Conservation (phyloP, 2,888 invertebrate genomes). For the Drosophila acutilabella region DNA sequence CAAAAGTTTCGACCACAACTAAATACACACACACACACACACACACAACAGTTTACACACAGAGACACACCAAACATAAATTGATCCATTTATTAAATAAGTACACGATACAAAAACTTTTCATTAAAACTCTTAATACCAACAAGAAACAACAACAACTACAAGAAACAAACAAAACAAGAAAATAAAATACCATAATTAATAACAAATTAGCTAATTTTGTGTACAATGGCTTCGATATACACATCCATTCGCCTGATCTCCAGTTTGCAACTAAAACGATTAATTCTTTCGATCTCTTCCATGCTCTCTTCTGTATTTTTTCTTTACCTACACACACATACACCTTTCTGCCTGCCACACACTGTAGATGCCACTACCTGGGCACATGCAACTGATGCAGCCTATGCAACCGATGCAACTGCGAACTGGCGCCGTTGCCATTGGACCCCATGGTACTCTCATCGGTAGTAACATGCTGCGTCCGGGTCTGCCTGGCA, state of each 20-base stretch:
- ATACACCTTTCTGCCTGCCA: neutral
- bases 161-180: slow-evolving; percentile 29
- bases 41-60: slow-evolving; percentile 34
- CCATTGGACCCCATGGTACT: slow-evolving; percentile 83
- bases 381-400: slow-evolving; percentile 79
- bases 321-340: slow-evolving; percentile 43
- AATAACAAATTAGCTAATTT: slow-evolving; percentile 79
- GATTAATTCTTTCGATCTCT: slow-evolving; percentile 51
- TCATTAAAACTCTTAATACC: slow-evolving; percentile 68
- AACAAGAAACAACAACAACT: slow-evolving; percentile 42
- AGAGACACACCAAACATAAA: slow-evolving; percentile 40
- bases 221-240: slow-evolving; percentile 80
- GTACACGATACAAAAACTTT: slow-evolving; percentile 59
- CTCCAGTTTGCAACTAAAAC: slow-evolving; percentile 42
- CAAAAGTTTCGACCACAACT: slow-evolving; percentile 66
- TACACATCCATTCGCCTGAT: slow-evolving; percentile 40
- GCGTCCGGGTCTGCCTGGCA: slow-evolving; percentile 82
- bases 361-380: slow-evolving; percentile 13
- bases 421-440: slow-evolving; percentile 83
- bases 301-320: slow-evolving; percentile 75
- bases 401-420: slow-evolving; percentile 84
- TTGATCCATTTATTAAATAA: slow-evolving; percentile 68
- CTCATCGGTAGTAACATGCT: slow-evolving; percentile 84
- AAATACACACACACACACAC: slow-evolving; percentile 37
- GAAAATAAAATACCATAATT: slow-evolving; percentile 48